Percentiles rank a stretch among this genome's conserved stretches.
These are phyloP conservation scores for Tonatia bakeri DNA, from an alignment of 2,113 vertebrate species.

Conservation along the genomic window DNA sequence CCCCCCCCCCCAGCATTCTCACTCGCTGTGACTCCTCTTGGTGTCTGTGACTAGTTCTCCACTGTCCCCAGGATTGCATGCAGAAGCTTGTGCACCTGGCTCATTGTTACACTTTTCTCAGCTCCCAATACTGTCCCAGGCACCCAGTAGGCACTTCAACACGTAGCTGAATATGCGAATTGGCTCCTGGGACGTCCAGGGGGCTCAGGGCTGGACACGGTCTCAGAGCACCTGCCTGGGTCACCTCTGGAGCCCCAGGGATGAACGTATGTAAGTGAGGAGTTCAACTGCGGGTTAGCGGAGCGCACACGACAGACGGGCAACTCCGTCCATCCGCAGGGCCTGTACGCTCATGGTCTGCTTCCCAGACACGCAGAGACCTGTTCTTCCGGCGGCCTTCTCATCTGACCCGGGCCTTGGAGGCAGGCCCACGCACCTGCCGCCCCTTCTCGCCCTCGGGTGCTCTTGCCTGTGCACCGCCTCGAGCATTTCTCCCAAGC, in stretches of 20 bases:
- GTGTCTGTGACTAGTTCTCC: neutral
- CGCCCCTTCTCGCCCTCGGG: accelerated
- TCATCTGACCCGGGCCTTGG: too few relatives aligned
- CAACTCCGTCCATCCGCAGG: too few relatives aligned
- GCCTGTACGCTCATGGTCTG: too few relatives aligned
- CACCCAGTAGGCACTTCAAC: neutral
- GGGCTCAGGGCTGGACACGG: neutral
- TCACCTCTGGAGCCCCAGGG: neutral
- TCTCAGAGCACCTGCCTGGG: too few relatives aligned
- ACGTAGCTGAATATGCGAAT: neutral
- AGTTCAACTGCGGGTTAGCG: too few relatives aligned
- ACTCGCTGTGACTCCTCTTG: neutral
- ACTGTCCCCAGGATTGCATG: neutral
- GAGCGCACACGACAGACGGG: too few relatives aligned
- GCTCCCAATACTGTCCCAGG: too few relatives aligned
- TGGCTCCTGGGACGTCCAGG: neutral
- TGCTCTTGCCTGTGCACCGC: neutral
- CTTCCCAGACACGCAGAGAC: too few relatives aligned
- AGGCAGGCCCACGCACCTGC: too few relatives aligned
- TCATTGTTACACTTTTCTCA: neutral
- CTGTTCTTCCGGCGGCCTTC: too few relatives aligned
- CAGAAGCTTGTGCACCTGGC: neutral
- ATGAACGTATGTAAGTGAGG: too few relatives aligned
- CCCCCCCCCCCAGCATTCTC: too few relatives aligned
- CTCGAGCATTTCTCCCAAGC: neutral